A percentile compares a stretch with the other conserved stretches of the same genome.
Conservation (phyloP, 2,113 vertebrate species). For the Callopanchax toddi region DNA sequence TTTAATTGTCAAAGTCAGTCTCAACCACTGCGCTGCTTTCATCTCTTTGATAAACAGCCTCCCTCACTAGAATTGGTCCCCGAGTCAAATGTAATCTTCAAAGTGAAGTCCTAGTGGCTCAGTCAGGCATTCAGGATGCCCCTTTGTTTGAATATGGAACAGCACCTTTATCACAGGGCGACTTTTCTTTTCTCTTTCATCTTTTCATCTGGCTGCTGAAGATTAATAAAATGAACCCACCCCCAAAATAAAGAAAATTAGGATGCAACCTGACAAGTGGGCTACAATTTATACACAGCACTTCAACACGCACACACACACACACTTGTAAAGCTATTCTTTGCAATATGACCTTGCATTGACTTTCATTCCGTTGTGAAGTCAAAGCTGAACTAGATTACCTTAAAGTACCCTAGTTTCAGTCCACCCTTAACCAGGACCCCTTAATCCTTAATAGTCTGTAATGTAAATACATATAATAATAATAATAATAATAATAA, state of each 20-base stretch:
- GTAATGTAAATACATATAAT: no score
- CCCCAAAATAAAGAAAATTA: background rate
- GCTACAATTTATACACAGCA: no score
- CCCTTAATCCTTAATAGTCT: no score
- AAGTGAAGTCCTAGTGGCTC: constrained; percentile 37
- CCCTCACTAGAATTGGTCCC: constrained; percentile 28
- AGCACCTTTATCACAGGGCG: constrained; percentile 28
- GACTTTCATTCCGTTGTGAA: no score
- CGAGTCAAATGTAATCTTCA: constrained; percentile 57
- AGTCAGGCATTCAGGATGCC: constrained; percentile 8
- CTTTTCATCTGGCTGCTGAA: constrained; percentile 8
- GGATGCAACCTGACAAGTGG: background rate
- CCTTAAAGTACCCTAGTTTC: no score
- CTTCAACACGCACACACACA: no score
- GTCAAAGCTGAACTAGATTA: no score
- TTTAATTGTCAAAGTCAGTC: constrained; percentile 49
- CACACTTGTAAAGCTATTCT: no score
- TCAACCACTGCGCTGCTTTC: constrained; percentile 32
- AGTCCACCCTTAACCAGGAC: no score
- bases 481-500: no score
- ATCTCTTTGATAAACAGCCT: constrained; percentile 51
- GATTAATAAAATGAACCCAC: constrained; percentile 11
- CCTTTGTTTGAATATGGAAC: constrained; percentile 40
- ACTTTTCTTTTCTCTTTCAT: constrained; percentile 1
- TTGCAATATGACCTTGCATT: no score